phyloP scores from a whole-genome alignment of 2,888 invertebrate genomes.

The Chironomus tentans region DNA sequence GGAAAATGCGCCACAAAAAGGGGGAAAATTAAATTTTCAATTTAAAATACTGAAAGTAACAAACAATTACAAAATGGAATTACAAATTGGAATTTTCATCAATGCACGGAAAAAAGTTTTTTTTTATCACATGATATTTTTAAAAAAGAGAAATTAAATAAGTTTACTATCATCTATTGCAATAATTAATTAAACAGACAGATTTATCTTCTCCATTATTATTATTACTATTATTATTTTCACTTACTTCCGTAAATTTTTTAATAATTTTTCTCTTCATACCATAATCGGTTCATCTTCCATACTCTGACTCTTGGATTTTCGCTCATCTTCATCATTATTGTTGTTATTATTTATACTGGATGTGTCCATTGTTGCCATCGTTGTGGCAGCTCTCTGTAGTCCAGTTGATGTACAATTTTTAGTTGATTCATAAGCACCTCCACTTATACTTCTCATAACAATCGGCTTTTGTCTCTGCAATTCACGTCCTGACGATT shows the following conservation, averaged over 20 bases:
- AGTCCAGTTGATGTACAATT: slow-evolving; percentile 27
- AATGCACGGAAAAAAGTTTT: not conserved
- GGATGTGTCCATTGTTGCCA: slow-evolving; percentile 30
- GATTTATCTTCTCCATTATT: not conserved
- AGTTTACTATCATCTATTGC: too few relatives aligned
- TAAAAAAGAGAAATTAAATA: not conserved
- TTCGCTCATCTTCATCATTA: slow-evolving; percentile 29
- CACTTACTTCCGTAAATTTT: too few relatives aligned
- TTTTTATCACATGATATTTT: not conserved
- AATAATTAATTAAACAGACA: not conserved
- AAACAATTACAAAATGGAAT: too few relatives aligned
- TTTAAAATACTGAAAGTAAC: too few relatives aligned
- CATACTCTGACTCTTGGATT: slow-evolving; percentile 32
- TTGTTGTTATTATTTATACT: slow-evolving; percentile 28
- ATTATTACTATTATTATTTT: too few relatives aligned
- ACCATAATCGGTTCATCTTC: slow-evolving; percentile 36
- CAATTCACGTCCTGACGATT: slow-evolving; percentile 7
- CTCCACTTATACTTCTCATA: slow-evolving; percentile 33
- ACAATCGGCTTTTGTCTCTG: slow-evolving; percentile 32
- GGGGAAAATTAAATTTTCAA: too few relatives aligned
- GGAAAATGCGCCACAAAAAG: too few relatives aligned
- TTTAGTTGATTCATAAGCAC: slow-evolving; percentile 30
- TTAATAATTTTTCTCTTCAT: slow-evolving; percentile 26
- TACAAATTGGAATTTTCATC: too few relatives aligned
- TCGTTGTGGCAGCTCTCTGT: slow-evolving; percentile 29